Evolutionary conservation across 2,113 vertebrate species (phyloP), one percentile per base, ranked within the genome.

Genomic region (Nothocercus julius): DNA sequence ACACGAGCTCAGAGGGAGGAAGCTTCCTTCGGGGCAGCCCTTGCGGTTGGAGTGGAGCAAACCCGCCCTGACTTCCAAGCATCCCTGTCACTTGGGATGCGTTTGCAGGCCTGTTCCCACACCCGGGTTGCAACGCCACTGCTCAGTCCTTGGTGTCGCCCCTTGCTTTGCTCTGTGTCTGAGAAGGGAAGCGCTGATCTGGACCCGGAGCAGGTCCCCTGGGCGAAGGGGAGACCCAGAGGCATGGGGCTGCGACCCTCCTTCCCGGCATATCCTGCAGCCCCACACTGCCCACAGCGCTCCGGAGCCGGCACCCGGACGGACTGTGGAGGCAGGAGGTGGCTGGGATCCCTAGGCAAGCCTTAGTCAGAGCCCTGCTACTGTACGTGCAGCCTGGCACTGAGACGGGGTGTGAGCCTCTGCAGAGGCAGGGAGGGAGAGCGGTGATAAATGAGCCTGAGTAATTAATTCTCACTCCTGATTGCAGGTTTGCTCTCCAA

Each of bases 401-500:
- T 89, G 83, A 79, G 77, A 66, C 0, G 7, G 80, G 67, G 63
- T 18, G 51, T 30, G 85, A 90, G 75, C 67, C 27, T 91, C 30
- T 2, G 4, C 45, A 89, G 59, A 92, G 63, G 44, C 81, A 78
- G 75, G 63, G 68, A 90, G 80, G 61, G 44, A 90, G 18, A 59
- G 44, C 1, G 4, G 53, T 77, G 90, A 83, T 95, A 87, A 91
- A 93, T 1, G 11, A 82, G 28, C 61, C 53, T 4, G 1, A 34
- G 22, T 59, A 85, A 89, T 95, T 94, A 91, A 74, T 91, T 97
- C 63, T 45, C 58, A 75, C 82, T 92, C 91, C 73, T n/a, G 79
- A 79, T 87, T 64, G 79, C 42, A 38, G 69, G 67, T 89, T 93
- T 86, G 54, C 22, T 22, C 25, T 94, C 85, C 74, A 32, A 72